Evolutionary conservation across 1,140 invertebrate species (phyloP), one percentile per base, ranked within the genome.

Genomic region (Zaprionus lachaisei): DNA sequence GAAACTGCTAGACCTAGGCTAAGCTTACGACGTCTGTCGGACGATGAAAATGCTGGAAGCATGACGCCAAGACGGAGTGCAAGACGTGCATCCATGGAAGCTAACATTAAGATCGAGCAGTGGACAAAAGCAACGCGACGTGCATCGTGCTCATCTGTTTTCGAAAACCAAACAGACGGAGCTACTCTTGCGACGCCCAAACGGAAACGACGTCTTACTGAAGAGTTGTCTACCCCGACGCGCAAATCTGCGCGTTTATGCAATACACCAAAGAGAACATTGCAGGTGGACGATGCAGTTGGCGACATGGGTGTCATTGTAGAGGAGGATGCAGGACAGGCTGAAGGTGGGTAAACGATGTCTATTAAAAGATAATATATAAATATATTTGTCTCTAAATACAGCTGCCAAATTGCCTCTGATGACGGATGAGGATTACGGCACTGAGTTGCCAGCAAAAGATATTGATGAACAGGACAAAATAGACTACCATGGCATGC

Each of bases 221-320:
- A 89, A 47, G 73, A 83, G 24, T 34, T 60, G 31, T 63, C 38
- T 5, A 90, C 85, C 1, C 79, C 81, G 6, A 76, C 75, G 1
- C 69, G 78, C 0, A 73, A 81, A 49, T 90, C 85, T 0, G 51
- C 65, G n/a, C 84, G 81, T 1, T 1, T 73, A 1, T 41, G 14
- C 20, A 70, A 60, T 12, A 81, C 85, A 9, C 76, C 79, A 0
- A 85, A 82, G 22, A 14, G 38, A 2, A 12, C 34, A 17, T 5
- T 60, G 14, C 38, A 22, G 31, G 26, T 89, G 1, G 85, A 89
- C 65, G 81, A 90, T 24, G 70, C 85, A n/a, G 79, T 89, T 14
- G 76, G 68, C 11, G 86, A 89, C 15, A 91, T 89, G 85, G 81
- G 81, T 7, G 68, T 81, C 17, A 85, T 89, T 61, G 70, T 89